Conservation (phyloP, 1,140 invertebrate genomes). For the Mycetomoellerius zeteki region DNA sequence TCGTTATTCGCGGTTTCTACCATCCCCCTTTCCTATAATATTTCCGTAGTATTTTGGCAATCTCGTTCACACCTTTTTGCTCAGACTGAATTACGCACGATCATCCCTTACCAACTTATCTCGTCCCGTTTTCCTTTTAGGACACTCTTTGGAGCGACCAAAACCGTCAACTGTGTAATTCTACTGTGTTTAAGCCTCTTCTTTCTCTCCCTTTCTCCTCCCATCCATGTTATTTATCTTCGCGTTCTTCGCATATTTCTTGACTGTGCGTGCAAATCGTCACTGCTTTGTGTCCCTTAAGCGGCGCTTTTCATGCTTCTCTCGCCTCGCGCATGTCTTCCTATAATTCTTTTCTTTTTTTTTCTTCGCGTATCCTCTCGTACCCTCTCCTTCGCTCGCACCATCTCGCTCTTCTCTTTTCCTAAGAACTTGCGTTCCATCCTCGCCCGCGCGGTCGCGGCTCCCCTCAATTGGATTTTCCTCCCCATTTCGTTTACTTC, state of each 20-base stretch:
- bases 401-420: background rate
- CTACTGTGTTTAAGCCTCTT: background rate
- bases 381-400: too few species aligned
- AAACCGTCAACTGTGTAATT: background rate
- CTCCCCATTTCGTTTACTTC: constrained; percentile 42
- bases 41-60: constrained; percentile 34
- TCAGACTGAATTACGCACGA: constrained; percentile 8
- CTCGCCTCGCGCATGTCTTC: constrained; percentile 2
- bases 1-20: background rate
- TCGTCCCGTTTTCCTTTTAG: constrained; percentile 25
- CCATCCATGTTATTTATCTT: constrained; percentile 18
- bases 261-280: background rate
- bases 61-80: constrained; percentile 45
- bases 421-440: background rate
- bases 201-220: constrained; percentile 29
- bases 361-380: constrained; percentile 17
- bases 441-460: background rate
- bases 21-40: background rate
- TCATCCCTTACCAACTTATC: background rate
- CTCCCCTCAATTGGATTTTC: constrained; percentile 54
- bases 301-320: background rate
- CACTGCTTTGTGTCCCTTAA: constrained; percentile 18
- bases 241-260: background rate
- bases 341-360: background rate
- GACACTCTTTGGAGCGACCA: background rate